Conservation (phyloP, 1,140 invertebrate species). For the Pachypeltis micranthus region DNA sequence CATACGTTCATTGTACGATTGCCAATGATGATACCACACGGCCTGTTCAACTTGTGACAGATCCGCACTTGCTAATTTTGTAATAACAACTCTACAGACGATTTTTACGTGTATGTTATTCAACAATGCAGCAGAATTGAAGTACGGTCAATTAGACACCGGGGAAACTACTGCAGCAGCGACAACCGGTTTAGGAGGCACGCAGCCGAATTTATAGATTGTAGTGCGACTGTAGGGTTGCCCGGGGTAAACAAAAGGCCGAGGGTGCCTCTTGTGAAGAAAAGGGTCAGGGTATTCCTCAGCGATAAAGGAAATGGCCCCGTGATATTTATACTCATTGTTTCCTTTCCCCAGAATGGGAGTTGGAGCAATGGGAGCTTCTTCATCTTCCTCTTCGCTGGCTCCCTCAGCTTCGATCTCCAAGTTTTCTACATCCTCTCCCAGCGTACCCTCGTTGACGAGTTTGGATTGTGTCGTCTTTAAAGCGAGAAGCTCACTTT, state of each 20-base stretch:
- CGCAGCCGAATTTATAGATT: constrained; percentile 23
- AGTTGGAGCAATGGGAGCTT: constrained; percentile 16
- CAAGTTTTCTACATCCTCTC: neutral
- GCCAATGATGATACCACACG: no score
- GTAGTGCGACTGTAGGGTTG: constrained; percentile 20
- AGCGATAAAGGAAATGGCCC: constrained; percentile 77
- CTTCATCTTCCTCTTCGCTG: neutral
- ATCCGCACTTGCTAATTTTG: no score
- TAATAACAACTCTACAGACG: no score
- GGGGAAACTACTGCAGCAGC: no score
- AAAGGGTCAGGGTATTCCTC: constrained; percentile 86
- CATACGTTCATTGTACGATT: no score
- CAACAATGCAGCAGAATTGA: no score
- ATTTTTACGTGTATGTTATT: no score
- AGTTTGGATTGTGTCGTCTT: neutral
- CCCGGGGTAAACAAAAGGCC: constrained; percentile 20
- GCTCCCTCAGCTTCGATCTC: neutral
- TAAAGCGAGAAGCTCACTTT: neutral
- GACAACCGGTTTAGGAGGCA: neutral
- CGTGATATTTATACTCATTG: constrained; percentile 59
- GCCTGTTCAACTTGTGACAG: no score
- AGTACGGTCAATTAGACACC: no score
- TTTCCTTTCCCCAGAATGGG: constrained; percentile 54
- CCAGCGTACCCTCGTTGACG: neutral
- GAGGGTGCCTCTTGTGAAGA: constrained; percentile 17